phyloP scores from a whole-genome alignment of 1,140 invertebrate genomes.

The Dryas iulia region DNA sequence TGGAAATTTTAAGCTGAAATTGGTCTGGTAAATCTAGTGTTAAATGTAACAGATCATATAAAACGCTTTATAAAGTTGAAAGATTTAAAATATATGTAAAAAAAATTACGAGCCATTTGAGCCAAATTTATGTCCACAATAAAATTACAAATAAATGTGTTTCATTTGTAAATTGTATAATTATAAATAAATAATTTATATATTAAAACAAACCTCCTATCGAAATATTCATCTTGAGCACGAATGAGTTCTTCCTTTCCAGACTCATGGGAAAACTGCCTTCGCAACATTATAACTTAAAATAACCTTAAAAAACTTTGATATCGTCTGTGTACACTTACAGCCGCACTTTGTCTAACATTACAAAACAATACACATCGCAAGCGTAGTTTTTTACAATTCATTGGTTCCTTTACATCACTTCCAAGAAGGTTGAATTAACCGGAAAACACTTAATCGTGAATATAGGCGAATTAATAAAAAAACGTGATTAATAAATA shows the following conservation, averaged over 20 bases:
- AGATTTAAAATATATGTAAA: too few species aligned
- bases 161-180: too few species aligned
- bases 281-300: slow-evolving; percentile 49
- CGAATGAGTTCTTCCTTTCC: slow-evolving; percentile 56
- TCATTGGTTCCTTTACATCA: slow-evolving; percentile 8
- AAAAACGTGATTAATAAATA: neutral
- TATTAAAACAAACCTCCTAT: slow-evolving; percentile 52
- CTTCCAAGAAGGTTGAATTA: slow-evolving; percentile 23
- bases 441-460: slow-evolving; percentile 13
- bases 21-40: too few species aligned
- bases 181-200: neutral
- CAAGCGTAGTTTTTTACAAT: slow-evolving; percentile 13
- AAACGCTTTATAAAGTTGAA: too few species aligned
- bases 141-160: too few species aligned
- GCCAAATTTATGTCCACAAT: too few species aligned
- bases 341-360: slow-evolving; percentile 5
- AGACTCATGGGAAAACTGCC: slow-evolving; percentile 68
- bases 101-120: too few species aligned
- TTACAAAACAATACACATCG: slow-evolving; percentile 21
- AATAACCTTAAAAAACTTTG: slow-evolving; percentile 6
- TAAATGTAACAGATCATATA: too few species aligned
- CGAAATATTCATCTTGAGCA: slow-evolving; percentile 59
- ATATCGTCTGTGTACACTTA: neutral
- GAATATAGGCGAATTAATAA: neutral
- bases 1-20: too few species aligned